These are phyloP conservation scores for Hyles vespertilio DNA, from an alignment of 1,140 invertebrate genomes.

Conservation along the genomic window DNA sequence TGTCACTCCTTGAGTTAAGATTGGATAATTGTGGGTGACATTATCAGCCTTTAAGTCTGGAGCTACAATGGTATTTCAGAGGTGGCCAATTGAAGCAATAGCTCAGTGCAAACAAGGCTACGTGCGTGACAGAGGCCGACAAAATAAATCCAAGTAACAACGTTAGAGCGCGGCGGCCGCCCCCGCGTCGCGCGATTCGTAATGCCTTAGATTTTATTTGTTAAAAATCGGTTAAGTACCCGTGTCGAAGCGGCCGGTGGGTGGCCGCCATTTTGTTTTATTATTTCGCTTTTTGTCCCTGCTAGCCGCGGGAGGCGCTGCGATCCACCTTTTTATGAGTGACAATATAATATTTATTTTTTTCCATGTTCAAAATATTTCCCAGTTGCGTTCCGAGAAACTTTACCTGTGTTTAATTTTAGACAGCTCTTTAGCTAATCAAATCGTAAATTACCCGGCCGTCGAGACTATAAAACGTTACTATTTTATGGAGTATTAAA, in stretches of 20 bases:
- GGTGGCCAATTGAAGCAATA: no score
- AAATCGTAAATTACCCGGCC: constrained; percentile 63
- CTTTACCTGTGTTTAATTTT: constrained; percentile 62
- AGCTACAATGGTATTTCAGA: no score
- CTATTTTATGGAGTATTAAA: constrained; percentile 66
- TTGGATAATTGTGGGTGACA: no score
- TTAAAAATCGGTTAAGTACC: constrained; percentile 76
- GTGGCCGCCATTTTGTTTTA: constrained; percentile 68
- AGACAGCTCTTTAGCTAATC: constrained; percentile 61
- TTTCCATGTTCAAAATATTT: constrained; percentile 32
- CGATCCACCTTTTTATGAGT: constrained; percentile 68
- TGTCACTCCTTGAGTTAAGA: no score
- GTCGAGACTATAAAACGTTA: constrained; percentile 49
- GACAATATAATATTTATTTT: constrained; percentile 52
- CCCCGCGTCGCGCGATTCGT: constrained; percentile 55
- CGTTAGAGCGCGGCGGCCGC: constrained; percentile 40
- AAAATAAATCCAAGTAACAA: constrained; percentile 46
- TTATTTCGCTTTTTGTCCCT: constrained; percentile 67
- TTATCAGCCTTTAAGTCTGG: no score
- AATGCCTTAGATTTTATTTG: constrained; percentile 76
- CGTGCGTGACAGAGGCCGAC: constrained; percentile 27
- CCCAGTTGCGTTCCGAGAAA: constrained; percentile 52
- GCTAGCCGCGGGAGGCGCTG: constrained; percentile 63
- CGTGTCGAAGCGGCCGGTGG: constrained; percentile 72
- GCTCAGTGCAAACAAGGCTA: constrained; percentile 8